Base-by-base conservation (phyloP, 1,140 invertebrate genomes). In the Pachyrhynchus sulphureomaculatus region DNA sequence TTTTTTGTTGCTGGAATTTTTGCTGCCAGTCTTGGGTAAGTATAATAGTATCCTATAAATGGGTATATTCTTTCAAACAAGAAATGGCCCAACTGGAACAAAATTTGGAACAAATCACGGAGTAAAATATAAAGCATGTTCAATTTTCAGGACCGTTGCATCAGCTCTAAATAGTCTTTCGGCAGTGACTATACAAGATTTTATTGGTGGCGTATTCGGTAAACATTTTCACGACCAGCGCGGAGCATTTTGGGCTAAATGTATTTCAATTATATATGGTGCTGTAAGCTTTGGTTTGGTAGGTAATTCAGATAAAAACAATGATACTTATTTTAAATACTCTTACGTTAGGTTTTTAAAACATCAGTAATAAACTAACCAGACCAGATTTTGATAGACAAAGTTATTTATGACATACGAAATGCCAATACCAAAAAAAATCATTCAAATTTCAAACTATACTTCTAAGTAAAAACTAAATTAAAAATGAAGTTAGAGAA, bases 131-230 rank as follows among this genome's bases (percentile, higher is more conserved):
- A n/a, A n/a, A n/a, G n/a, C n/a, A n/a, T n/a, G n/a, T n/a, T n/a
- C n/a, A n/a, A 10, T 21, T 45, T 78, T 80, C 21, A 95, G 93
- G 69, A 96, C 95, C 2, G 90, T 97, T 1, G 94, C 93, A 0
- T 93, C 92, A 18, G 92, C 93, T 0, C 76, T 96, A 41, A 96
- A 96, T 73, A 95, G 93, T 0, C 76, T 97, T 41, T 88, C 94
- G 0, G 93, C 95, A 0, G 90, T 96, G 2, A 90, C 90, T 2
- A 88, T 92, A 71, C 88, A 96, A 76, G 95, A 97, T 77, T 84
- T 95, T 51, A 76, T 94, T 0, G 84, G 83, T 42, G 85, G 86
- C 2, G 78, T 87, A 2, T 83, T 89, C 21, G 82, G 83, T 9
- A 83, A 87, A 15, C 82, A 85, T 53, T 75, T 94, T 47, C 83